Base-by-base conservation (phyloP, 2,113 vertebrate genomes). In the Equus przewalskii region DNA sequence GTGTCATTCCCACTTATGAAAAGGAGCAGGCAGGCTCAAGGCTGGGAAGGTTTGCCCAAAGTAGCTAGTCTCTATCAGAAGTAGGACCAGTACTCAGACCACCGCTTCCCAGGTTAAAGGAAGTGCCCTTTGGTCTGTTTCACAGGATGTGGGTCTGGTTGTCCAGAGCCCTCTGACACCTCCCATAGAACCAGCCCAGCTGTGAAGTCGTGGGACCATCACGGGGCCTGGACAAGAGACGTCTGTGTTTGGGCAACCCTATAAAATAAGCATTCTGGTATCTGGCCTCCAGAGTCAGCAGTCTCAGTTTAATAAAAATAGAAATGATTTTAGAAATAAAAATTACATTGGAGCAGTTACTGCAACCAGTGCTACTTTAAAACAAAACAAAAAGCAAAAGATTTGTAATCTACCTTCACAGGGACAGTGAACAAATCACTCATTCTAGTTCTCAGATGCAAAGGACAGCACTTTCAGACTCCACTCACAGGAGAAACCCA, bases 61-160 rank as follows among this genome's bases (percentile, higher is more conserved):
- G 36, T 11, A 62, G 54, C 36, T 30, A 22, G n/a, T 30, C 44
- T 56, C 22, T 13, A 7, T 58, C 60, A 81, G 60, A 58, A 62
- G 62, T 30, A 49, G 51, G 56, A 89, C 69, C 12, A 41, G 69
- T 36, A 36, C 21, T 67, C 67, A 94, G 88, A n/a, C 28, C 67
- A 49, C 33, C 7, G 70, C 44, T 60, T 81, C 44, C 0, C 54
- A 41, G 87, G 49, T 28, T 64, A 54, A 75, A 87, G 84, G 46
- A 80, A 91, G 80, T 7, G 21, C 65, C 83, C 92, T 95, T 94
- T 73, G 36, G 92, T 92, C 73, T 92, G 88, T 89, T 56, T 97
- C 86, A 83, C 84, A 96, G 89, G 96, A 94, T 91, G 84, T 19
- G 90, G 96, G 79, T 54, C 67, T 58, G 91, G 33, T 36, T 70